phyloP scores from a whole-genome alignment of 2,888 invertebrate genomes.

The Agapetus fuscipes region DNA sequence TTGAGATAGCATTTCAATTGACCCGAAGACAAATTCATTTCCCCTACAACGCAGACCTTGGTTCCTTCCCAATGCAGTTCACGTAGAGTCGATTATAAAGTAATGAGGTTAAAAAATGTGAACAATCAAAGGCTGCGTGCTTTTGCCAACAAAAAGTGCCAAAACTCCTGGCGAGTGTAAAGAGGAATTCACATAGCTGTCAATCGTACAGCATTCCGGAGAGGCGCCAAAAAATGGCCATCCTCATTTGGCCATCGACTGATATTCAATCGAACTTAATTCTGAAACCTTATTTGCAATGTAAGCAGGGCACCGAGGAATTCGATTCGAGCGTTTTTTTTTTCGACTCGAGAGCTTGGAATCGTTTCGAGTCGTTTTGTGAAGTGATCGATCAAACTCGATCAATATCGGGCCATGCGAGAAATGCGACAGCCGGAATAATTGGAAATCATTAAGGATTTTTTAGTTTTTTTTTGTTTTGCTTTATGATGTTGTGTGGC shows the following conservation, averaged over 20 bases:
- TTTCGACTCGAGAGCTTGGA: constrained; percentile 22
- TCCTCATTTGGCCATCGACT: constrained; percentile 13
- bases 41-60: no score
- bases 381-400: not conserved
- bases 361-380: constrained; percentile 27
- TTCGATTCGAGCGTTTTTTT: constrained; percentile 21
- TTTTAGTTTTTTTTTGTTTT: no score
- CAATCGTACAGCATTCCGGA: constrained; percentile 19
- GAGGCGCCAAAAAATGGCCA: constrained; percentile 9
- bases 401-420: no score
- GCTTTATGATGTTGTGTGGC: no score
- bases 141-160: not conserved
- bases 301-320: constrained; percentile 10
- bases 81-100: no score
- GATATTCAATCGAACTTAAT: constrained; percentile 11
- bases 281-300: constrained; percentile 11
- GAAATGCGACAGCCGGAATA: no score
- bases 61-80: no score
- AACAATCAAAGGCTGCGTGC: not conserved
- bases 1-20: no score
- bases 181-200: constrained; percentile 20
- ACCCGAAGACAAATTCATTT: no score
- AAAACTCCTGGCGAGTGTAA: constrained; percentile 14
- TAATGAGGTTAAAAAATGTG: no score
- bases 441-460: no score